phyloP scores from a whole-genome alignment of 2,888 invertebrate species.

The Caenorhabditis sulstoni region DNA sequence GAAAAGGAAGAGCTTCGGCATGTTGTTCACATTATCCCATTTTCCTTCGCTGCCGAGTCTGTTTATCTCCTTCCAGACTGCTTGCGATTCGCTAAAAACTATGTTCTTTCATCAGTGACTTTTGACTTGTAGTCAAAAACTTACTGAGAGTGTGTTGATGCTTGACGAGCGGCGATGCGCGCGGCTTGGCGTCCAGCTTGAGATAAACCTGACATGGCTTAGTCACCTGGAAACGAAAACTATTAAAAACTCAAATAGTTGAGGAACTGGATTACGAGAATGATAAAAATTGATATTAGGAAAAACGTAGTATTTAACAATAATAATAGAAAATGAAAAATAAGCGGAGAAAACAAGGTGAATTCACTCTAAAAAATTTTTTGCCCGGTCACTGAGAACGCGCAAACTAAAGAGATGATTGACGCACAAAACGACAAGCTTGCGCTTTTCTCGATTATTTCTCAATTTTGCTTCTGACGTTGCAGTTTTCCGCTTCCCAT shows the following conservation, averaged over 20 bases:
- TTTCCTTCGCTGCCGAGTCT: constrained; percentile 74
- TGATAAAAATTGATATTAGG: too few species aligned
- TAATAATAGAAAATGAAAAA: too few species aligned
- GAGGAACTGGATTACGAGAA: neutral
- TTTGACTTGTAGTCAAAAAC: constrained; percentile 16
- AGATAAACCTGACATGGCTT: constrained; percentile 48
- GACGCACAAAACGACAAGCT: neutral
- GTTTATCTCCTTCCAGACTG: constrained; percentile 74
- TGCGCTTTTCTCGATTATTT: constrained; percentile 15
- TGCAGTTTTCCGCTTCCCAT: constrained; percentile 14
- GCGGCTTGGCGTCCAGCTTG: constrained; percentile 47
- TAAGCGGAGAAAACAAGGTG: neutral
- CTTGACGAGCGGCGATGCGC: constrained; percentile 49
- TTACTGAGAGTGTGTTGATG: constrained; percentile 55
- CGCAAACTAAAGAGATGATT: neutral
- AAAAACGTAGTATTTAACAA: too few species aligned
- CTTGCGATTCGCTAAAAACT: constrained; percentile 45
- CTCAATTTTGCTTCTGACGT: constrained; percentile 20
- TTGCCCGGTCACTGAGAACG: constrained; percentile 18
- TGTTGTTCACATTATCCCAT: constrained; percentile 77
- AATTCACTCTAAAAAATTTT: too few species aligned
- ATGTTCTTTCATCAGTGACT: neutral
- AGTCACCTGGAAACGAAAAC: constrained; percentile 27
- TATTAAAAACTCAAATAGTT: too few species aligned
- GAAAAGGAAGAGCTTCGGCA: constrained; percentile 70